These are phyloP conservation scores for Rhopalosiphum padi DNA, from an alignment of 1,140 invertebrate genomes.

Conservation along the genomic window DNA sequence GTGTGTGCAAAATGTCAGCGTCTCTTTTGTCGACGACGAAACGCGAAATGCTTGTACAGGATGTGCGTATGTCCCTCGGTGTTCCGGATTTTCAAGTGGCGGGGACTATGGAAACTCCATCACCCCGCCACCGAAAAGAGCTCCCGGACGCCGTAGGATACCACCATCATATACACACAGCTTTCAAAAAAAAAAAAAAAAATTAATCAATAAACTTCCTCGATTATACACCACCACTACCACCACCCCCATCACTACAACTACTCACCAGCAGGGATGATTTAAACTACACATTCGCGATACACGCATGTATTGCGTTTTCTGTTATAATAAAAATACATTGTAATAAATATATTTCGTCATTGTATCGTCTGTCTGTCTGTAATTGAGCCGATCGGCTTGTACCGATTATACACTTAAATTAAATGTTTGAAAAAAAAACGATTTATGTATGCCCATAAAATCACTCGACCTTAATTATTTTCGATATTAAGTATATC, in stretches of 20 bases:
- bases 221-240: conserved; percentile 16
- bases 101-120: conserved; percentile 41
- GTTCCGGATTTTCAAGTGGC: conserved; percentile 36
- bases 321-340: background rate
- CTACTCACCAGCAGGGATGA: background rate
- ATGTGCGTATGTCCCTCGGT: conserved; percentile 40
- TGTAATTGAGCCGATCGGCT: background rate
- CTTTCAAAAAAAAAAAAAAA: conserved; percentile 46
- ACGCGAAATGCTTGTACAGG: background rate
- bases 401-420: background rate
- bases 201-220: conserved; percentile 51
- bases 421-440: background rate
- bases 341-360: background rate
- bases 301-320: background rate
- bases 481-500: background rate
- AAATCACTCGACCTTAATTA: background rate
- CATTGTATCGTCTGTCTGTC: background rate
- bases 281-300: background rate
- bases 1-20: background rate
- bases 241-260: background rate
- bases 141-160: conserved; percentile 35
- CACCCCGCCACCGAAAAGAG: conserved; percentile 26
- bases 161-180: background rate
- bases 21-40: background rate
- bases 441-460: background rate